Evolutionary conservation across 2,888 invertebrate species (phyloP), one percentile per base, ranked within the genome.

Genomic region (Drosophila suboccidentalis): DNA sequence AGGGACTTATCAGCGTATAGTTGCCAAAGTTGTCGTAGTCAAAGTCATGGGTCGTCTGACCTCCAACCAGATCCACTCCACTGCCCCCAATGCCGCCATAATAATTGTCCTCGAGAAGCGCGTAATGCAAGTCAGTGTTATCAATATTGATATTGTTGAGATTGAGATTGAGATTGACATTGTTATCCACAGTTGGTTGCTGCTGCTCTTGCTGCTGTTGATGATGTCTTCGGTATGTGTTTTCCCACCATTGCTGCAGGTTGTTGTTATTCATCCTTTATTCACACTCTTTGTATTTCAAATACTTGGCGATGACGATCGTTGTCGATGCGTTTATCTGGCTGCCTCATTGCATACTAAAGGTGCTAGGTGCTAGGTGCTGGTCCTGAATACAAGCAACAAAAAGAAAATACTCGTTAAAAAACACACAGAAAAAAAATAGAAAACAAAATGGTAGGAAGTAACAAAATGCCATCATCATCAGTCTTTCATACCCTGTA

Each of bases 231-330:
- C 77, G 87, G 77, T 90, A 84, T 70, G 84, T 81, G 66, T 85
- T 86, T 83, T 91, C 91, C 91, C 91, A 91, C 91, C 91, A 91
- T 90, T 90, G 81, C 71, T 90, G 88, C 75, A 88, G 76, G 75
- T 85, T 90, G 69, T 88, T 90, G 76, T 78, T 82, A 76, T 83
- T 89, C 90, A 90, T 90, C 69, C 79, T 87, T 72, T 58, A 72
- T 51, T 61, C 50, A 61, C 63, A 64, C 57, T 55, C 61, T 65
- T 65, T 71, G 34, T 59, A 57, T 68, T 61, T 1, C 61, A 49
- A 65, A 62, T 67, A 49, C 71, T 71, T 51, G 66, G 55, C 78
- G 62, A 58, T 80, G 80, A 64, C 80, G 80, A 77, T 83, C 70
- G 78, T 68, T 75, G 71, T 71, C 75, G 87, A 88, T 82, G 89